Conservation (phyloP, 2,888 invertebrate genomes). For the Stomorhina lunata region DNA sequence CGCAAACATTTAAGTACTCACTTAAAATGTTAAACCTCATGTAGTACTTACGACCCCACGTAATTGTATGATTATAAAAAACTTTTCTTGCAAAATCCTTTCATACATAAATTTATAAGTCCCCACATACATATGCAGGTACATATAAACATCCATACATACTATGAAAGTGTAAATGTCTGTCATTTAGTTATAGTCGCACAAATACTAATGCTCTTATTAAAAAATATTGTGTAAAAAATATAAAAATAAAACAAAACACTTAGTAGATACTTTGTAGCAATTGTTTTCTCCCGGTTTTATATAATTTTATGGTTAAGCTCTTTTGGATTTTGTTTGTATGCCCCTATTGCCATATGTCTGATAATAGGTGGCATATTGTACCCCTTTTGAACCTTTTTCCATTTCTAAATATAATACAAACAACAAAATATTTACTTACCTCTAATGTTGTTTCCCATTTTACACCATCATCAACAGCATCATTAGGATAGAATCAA, state of each 20-base stretch:
- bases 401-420: background rate
- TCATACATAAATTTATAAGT: background rate
- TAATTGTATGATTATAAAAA: constrained; percentile 34
- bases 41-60: constrained; percentile 50
- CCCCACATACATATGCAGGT: background rate
- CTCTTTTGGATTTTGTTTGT: background rate
- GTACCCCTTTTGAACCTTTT: background rate
- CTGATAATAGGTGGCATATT: constrained; percentile 1
- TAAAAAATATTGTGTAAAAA: background rate
- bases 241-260: constrained; percentile 35
- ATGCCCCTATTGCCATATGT: constrained; percentile 2
- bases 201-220: constrained; percentile 13
- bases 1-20: constrained; percentile 47
- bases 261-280: constrained; percentile 41
- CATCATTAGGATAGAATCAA: background rate
- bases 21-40: constrained; percentile 57
- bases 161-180: too few species aligned
- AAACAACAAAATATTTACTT: constrained; percentile 20
- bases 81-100: background rate
- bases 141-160: background rate
- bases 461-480: background rate
- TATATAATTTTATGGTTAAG: background rate
- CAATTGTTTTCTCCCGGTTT: background rate
- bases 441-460: background rate
- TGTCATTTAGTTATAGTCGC: background rate